Percentiles rank a stretch among this genome's conserved stretches.
Evolutionary conservation across 2,888 invertebrate species (phyloP).

Genomic region (Diogma glabrata): DNA sequence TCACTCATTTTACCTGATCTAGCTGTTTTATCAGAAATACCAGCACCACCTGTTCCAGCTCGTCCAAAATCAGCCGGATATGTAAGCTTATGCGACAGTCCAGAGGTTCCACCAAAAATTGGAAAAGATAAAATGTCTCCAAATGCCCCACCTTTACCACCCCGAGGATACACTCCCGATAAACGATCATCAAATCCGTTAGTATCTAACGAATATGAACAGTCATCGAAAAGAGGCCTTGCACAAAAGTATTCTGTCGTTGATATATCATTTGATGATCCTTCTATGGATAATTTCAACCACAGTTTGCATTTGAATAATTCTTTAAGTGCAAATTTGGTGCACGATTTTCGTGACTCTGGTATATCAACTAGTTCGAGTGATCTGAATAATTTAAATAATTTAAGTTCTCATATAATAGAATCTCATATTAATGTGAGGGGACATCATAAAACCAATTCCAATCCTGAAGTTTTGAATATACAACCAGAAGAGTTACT

Average conservation of each 20-base stretch:
- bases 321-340: not conserved
- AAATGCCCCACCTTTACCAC: constrained; percentile 68
- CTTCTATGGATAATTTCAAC: constrained; percentile 32
- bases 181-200: constrained; percentile 36
- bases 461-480: constrained; percentile 16
- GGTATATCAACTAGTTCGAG: constrained; percentile 36
- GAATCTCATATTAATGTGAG: constrained; percentile 3
- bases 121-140: constrained; percentile 36
- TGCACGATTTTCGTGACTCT: constrained; percentile 34
- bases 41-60: constrained; percentile 48
- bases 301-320: constrained; percentile 24
- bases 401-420: constrained; percentile 25
- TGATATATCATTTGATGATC: constrained; percentile 40
- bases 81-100: constrained; percentile 32
- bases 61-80: constrained; percentile 49
- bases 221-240: constrained; percentile 35
- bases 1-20: constrained; percentile 1
- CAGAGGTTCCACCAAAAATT: constrained; percentile 41
- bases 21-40: constrained; percentile 16
- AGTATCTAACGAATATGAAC: constrained; percentile 33
- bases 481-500: constrained; percentile 10
- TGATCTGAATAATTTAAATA: constrained; percentile 29
- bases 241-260: constrained; percentile 38
- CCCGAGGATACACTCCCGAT: constrained; percentile 51
- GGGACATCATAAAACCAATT: constrained; percentile 14